phyloP scores from a whole-genome alignment of 30 jellyfish, hydroid and myxozoan genomes.

The Cassiopea andromeda region DNA sequence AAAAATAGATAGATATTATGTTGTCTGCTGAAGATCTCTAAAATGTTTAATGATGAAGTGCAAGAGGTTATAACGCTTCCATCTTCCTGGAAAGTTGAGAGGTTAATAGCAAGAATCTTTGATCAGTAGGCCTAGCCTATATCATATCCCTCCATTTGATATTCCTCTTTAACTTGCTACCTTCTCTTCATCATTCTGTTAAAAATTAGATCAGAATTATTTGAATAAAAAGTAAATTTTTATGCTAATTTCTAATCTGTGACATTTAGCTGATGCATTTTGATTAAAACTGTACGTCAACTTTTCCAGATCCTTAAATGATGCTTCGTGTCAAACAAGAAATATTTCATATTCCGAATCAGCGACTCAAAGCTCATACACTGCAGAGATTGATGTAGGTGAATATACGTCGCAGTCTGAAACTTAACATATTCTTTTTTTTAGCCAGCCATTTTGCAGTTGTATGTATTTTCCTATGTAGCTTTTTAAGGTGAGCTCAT shows the following conservation, averaged over 20 bases:
- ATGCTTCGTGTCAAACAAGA: constrained; percentile 70
- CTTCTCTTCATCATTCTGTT: too few relatives aligned
- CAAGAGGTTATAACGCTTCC: constrained; percentile 66
- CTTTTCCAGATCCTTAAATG: constrained; percentile 38
- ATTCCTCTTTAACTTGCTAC: too few relatives aligned
- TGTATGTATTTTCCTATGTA: too few relatives aligned
- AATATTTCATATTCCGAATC: constrained; percentile 11
- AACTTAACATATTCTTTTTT: too few relatives aligned
- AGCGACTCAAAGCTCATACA: constrained; percentile 59
- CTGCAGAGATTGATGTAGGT: constrained; percentile 51
- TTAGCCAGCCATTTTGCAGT: too few relatives aligned
- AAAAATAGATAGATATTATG: background rate
- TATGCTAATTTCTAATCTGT: background rate
- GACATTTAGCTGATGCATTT: background rate
- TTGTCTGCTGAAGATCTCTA: background rate
- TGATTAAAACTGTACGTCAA: too few relatives aligned
- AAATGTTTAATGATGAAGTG: constrained; percentile 62
- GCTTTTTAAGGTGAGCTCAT: too few relatives aligned
- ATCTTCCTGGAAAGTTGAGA: constrained; percentile 71
- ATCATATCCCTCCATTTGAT: too few relatives aligned
- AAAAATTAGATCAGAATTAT: too few relatives aligned
- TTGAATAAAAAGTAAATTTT: too few relatives aligned
- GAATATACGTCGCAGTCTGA: background rate
- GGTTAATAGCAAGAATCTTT: constrained; percentile 4
- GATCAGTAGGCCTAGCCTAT: too few relatives aligned